Percentiles rank a stretch among this genome's conserved stretches.
These are phyloP conservation scores for Sisyra terminalis DNA, from an alignment of 2,888 invertebrate genomes.

Conservation along the genomic window DNA sequence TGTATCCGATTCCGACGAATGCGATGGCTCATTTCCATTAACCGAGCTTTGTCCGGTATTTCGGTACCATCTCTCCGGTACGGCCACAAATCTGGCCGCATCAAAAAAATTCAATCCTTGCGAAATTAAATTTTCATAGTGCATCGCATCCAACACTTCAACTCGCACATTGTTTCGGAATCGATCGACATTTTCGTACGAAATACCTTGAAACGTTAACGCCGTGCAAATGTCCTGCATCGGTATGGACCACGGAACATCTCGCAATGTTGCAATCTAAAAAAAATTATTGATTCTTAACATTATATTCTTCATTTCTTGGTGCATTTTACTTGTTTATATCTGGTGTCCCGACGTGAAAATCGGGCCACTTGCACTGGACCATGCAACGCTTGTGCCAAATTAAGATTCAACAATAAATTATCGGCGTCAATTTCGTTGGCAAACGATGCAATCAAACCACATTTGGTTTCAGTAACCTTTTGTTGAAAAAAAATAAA, in stretches of 20 bases:
- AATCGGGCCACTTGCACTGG: slow-evolving; percentile 29
- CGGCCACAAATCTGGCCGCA: slow-evolving; percentile 25
- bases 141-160: slow-evolving; percentile 27
- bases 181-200: slow-evolving; percentile 24
- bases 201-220: slow-evolving; percentile 27
- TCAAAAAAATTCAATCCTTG: slow-evolving; percentile 33
- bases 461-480: slow-evolving; percentile 24
- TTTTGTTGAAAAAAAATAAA: slow-evolving; percentile 9
- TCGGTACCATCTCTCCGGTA: slow-evolving; percentile 25
- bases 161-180: slow-evolving; percentile 26
- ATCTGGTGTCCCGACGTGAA: slow-evolving; percentile 24
- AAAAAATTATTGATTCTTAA: not conserved
- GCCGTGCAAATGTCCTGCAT: slow-evolving; percentile 29
- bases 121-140: slow-evolving; percentile 27
- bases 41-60: slow-evolving; percentile 11
- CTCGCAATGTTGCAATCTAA: slow-evolving; percentile 24
- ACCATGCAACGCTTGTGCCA: slow-evolving; percentile 25
- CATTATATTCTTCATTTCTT: not conserved
- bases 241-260: slow-evolving; percentile 33
- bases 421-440: slow-evolving; percentile 26
- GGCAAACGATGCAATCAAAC: slow-evolving; percentile 25
- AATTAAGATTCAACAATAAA: slow-evolving; percentile 23
- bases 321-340: slow-evolving; percentile 18
- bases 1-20: slow-evolving; percentile 19
- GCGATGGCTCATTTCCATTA: not conserved